These are phyloP conservation scores for Chaetodon trifasciatus DNA, from an alignment of 2,797 vertebrate genomes.

Conservation along the genomic window DNA sequence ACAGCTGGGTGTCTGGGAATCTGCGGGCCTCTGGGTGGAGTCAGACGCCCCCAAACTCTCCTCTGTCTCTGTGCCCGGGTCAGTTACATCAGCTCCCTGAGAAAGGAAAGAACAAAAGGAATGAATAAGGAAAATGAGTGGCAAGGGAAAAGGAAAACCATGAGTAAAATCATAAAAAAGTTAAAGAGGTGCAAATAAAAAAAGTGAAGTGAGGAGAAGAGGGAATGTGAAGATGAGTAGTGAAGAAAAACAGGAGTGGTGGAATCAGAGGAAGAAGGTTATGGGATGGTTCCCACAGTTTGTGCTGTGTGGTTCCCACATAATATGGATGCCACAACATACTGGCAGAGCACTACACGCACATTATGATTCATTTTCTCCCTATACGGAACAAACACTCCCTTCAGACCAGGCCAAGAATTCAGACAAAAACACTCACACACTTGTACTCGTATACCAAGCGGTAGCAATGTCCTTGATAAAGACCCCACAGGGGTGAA, in stretches of 20 bases:
- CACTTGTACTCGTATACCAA: no score
- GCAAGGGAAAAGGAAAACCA: background rate
- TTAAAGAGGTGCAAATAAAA: background rate
- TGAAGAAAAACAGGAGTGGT: background rate
- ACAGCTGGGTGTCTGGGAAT: constrained; percentile 93
- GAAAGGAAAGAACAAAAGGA: constrained; percentile 23
- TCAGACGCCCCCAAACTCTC: constrained; percentile 94
- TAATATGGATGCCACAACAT: constrained; percentile 25
- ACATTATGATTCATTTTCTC: constrained; percentile 50
- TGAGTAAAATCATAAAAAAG: background rate
- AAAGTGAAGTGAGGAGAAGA: background rate
- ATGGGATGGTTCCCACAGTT: constrained; percentile 16
- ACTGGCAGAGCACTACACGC: constrained; percentile 24
- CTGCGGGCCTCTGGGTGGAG: constrained; percentile 93
- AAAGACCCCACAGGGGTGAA: no score
- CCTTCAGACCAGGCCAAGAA: background rate
- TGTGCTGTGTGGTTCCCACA: background rate
- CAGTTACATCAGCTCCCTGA: constrained; percentile 93
- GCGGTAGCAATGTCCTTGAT: no score
- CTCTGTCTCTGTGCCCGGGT: constrained; percentile 96
- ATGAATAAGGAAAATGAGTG: background rate
- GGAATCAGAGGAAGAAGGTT: background rate
- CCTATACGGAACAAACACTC: constrained; percentile 30
- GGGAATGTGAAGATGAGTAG: background rate
- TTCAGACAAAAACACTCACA: no score